Percentiles rank a stretch among this genome's conserved stretches.
phyloP scores from a whole-genome alignment of 2,888 invertebrate genomes.

The Lingula anatina region DNA sequence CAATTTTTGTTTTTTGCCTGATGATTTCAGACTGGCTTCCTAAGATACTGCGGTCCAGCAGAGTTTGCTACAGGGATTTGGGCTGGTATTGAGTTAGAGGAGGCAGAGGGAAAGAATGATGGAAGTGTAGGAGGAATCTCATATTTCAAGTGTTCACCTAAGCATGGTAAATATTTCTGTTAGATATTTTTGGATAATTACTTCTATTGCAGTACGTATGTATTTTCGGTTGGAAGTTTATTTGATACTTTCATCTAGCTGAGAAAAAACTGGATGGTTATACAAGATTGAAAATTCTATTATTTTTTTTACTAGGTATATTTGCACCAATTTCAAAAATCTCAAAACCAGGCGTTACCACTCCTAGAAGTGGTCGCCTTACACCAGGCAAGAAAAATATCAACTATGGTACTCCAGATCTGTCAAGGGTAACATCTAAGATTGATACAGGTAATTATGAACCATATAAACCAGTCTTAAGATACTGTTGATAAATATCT shows the following conservation, averaged over 20 bases:
- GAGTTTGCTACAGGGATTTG: conserved; percentile 56
- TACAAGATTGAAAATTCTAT: too few species aligned
- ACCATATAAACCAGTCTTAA: too few species aligned
- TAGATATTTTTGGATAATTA: too few species aligned
- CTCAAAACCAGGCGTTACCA: conserved; percentile 43
- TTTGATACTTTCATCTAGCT: too few species aligned
- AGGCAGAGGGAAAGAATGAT: conserved; percentile 55
- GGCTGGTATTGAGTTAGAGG: conserved; percentile 57
- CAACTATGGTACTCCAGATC: conserved; percentile 25
- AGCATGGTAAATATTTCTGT: conserved; percentile 44
- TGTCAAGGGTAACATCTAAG: conserved; percentile 53
- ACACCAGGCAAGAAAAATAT: neutral
- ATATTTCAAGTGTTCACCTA: conserved; percentile 52
- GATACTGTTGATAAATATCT: too few species aligned
- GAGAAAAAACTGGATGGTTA: too few species aligned
- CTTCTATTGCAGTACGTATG: too few species aligned
- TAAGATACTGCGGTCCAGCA: conserved; percentile 54
- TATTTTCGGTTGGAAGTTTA: too few species aligned
- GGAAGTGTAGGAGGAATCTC: conserved; percentile 54
- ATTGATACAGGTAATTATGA: conserved; percentile 52
- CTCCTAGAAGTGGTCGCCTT: conserved; percentile 8
- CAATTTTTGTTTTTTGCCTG: too few species aligned
- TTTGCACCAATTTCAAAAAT: conserved; percentile 55
- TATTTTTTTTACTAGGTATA: conserved; percentile 46
- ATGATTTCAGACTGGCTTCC: conserved; percentile 43